Evolutionary conservation across 2,113 vertebrate genomes (phyloP).

Genomic region (Strix aluco): DNA sequence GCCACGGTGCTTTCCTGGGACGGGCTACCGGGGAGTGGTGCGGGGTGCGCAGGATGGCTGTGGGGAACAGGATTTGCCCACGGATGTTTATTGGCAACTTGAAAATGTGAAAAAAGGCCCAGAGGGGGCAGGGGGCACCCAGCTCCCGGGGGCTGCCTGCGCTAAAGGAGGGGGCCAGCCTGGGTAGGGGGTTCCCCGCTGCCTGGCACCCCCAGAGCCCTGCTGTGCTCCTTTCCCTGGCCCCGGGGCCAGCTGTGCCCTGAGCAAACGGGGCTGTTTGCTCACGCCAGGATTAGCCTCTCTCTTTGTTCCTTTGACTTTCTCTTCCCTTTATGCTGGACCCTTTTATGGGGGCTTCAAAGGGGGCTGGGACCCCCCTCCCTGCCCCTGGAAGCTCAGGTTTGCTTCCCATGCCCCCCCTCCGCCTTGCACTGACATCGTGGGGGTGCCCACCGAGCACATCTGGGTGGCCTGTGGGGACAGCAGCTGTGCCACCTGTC

Average conservation of each 20-base stretch:
- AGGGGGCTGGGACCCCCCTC: not conserved
- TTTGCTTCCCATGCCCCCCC: not conserved
- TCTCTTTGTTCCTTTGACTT: conserved; percentile 68
- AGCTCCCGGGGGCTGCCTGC: not conserved
- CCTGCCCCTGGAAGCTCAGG: not conserved
- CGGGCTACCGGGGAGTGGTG: not conserved
- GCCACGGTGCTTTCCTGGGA: not conserved
- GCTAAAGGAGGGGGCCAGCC: not conserved
- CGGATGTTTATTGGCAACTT: conserved; percentile 69
- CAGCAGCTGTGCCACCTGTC: not conserved
- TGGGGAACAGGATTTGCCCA: conserved; percentile 67
- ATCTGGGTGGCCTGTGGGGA: not conserved
- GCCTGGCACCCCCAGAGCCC: not conserved
- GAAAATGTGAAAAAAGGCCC: conserved; percentile 49
- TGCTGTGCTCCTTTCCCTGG: conserved; percentile 9
- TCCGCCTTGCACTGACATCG: not conserved
- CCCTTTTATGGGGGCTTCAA: conserved; percentile 66
- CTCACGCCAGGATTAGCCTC: conserved; percentile 40
- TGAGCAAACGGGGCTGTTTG: conserved; percentile 62
- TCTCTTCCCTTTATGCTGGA: conserved; percentile 44
- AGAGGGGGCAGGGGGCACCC: not conserved
- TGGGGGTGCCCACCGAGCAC: not conserved
- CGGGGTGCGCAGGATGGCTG: not conserved
- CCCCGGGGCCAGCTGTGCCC: conserved; percentile 32
- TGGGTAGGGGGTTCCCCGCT: not conserved